These are phyloP conservation scores for Leptinotarsa haldemani DNA, from an alignment of 2,888 invertebrate species.

Conservation along the genomic window DNA sequence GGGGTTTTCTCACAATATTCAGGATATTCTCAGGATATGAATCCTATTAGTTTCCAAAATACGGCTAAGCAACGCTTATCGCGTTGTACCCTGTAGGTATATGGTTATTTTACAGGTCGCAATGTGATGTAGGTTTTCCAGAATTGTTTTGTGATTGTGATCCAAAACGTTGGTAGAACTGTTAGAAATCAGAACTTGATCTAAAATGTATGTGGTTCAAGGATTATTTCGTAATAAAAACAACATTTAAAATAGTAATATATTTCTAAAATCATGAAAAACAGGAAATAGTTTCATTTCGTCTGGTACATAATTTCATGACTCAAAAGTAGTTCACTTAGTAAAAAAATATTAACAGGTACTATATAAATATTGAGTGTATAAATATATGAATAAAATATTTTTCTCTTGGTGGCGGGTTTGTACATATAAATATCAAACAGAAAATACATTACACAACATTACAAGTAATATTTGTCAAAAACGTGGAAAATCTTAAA, in stretches of 20 bases:
- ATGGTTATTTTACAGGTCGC: no score
- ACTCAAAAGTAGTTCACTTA: not conserved
- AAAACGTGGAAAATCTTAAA: not conserved
- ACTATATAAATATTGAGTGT: not conserved
- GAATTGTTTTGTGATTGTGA: no score
- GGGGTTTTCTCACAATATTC: no score
- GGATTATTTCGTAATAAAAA: not conserved
- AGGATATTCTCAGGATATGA: no score
- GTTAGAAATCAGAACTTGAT: no score
- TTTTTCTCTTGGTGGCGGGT: no score
- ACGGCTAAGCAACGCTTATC: no score
- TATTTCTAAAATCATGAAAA: constrained; percentile 5
- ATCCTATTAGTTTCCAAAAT: no score
- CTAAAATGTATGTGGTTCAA: not conserved
- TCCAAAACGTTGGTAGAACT: no score
- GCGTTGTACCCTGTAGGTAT: no score
- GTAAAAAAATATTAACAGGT: not conserved
- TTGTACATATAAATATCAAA: no score
- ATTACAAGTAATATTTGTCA: not conserved
- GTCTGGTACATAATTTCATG: not conserved
- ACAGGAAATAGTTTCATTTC: not conserved
- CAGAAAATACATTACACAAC: not conserved
- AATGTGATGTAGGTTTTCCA: no score
- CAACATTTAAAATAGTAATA: not conserved
- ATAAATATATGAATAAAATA: not conserved